Conservation (phyloP, 2,797 vertebrate species). For the Monodelphis domestica region DNA sequence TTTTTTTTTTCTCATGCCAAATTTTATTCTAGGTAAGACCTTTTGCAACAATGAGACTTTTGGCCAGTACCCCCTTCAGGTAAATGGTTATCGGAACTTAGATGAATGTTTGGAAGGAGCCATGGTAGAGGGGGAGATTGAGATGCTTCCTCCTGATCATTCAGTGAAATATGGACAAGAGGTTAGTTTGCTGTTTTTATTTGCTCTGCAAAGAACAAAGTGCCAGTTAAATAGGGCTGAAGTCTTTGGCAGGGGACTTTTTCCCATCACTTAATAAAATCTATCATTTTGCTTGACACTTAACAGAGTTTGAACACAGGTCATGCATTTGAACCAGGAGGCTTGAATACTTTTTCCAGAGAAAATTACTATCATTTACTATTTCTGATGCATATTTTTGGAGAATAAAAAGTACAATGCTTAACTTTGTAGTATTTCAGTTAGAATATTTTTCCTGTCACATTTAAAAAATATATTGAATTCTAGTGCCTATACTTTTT, state of each 20-base stretch:
- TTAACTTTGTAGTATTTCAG: conserved; percentile 84
- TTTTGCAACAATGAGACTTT: conserved; percentile 96
- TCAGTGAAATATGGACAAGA: conserved; percentile 89
- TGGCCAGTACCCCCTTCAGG: conserved; percentile 98
- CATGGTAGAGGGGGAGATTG: conserved; percentile 95
- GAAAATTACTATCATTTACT: conserved; percentile 48
- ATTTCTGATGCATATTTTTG: conserved; percentile 77
- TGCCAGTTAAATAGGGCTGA: conserved; percentile 29
- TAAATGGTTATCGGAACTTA: conserved; percentile 95
- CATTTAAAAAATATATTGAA: conserved; percentile 69
- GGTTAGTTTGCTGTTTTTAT: conserved; percentile 85
- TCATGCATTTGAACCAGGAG: conserved; percentile 13
- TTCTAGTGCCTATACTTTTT: conserved; percentile 67
- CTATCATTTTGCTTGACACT: conserved; percentile 1
- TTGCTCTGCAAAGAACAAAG: conserved; percentile 41
- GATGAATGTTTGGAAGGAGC: conserved; percentile 96
- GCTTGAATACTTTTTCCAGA: conserved; percentile 49
- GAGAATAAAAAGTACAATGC: conserved; percentile 84
- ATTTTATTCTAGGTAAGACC: conserved; percentile 86
- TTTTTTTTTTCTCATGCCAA: conserved; percentile 4
- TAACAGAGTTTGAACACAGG: conserved; percentile 22
- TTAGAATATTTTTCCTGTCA: conserved; percentile 83
- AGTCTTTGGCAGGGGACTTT: conserved; percentile 24
- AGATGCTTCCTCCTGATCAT: conserved; percentile 87
- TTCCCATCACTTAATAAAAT: not conserved